A percentile compares a stretch with the other conserved stretches of the same genome.
phyloP scores from a whole-genome alignment of 2,888 invertebrate genomes.

The Tholera decimalis region DNA sequence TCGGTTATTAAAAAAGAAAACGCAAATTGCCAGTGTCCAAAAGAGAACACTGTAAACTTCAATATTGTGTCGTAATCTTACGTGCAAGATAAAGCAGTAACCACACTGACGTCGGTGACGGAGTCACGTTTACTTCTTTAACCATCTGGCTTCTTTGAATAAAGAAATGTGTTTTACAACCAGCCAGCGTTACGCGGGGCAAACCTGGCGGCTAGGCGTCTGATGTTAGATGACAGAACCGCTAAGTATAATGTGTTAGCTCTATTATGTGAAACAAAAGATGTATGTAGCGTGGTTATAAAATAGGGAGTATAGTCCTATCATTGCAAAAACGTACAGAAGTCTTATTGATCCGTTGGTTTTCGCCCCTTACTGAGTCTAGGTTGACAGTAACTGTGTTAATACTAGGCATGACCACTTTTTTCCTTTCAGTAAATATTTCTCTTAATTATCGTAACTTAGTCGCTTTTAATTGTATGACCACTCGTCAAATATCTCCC shows the following conservation, averaged over 20 bases:
- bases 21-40: constrained; percentile 1
- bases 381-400: neutral
- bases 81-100: constrained; percentile 1
- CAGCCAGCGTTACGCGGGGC: constrained; percentile 5
- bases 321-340: constrained; percentile 1
- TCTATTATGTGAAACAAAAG: constrained; percentile 12
- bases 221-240: constrained; percentile 7
- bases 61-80: constrained; percentile 29
- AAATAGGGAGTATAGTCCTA: neutral
- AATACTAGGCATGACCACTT: no score
- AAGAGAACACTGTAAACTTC: constrained; percentile 16
- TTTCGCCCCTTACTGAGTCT: neutral
- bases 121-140: constrained; percentile 11
- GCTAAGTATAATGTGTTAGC: constrained; percentile 1
- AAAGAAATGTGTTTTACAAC: constrained; percentile 10
- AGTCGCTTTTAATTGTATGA: neutral
- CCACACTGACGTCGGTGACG: neutral
- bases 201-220: neutral
- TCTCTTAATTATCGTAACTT: neutral
- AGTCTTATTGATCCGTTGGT: neutral
- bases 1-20: constrained; percentile 39
- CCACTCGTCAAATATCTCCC: constrained; percentile 8
- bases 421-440: no score
- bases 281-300: neutral
- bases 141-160: neutral